Conservation (phyloP, 2,113 vertebrate genomes). For the Dromiciops gliroides region DNA sequence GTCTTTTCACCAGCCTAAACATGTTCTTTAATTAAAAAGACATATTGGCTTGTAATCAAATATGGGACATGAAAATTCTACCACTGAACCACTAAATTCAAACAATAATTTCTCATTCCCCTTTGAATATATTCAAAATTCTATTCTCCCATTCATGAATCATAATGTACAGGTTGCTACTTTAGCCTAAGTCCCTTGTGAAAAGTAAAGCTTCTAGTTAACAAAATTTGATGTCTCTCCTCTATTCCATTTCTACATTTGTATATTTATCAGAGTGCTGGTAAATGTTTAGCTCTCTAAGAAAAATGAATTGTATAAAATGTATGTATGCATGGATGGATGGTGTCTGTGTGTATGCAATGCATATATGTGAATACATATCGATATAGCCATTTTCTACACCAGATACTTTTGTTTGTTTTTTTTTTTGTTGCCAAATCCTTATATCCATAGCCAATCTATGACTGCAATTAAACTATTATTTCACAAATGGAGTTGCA, state of each 20-base stretch:
- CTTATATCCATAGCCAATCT: not conserved
- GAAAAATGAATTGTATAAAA: not conserved
- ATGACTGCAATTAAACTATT: not conserved
- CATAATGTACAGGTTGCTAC: not conserved
- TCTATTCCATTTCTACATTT: not conserved
- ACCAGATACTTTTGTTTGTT: not conserved
- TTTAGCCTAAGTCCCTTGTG: not conserved
- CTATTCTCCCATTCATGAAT: not conserved
- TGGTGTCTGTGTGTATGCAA: not conserved
- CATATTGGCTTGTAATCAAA: not conserved
- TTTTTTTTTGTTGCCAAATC: not conserved
- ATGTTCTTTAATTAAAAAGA: no score
- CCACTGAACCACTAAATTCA: not conserved
- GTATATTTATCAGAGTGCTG: not conserved
- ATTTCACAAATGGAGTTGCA: not conserved
- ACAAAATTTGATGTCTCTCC: not conserved
- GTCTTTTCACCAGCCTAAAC: no score
- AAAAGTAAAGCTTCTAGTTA: not conserved
- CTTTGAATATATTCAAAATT: not conserved
- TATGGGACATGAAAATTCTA: not conserved
- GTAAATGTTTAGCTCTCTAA: not conserved
- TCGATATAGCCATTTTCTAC: not conserved
- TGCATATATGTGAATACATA: not conserved
- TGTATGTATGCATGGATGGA: not conserved
- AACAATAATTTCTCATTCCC: not conserved